Conservation (phyloP, 2,797 vertebrate genomes). For the Oceanodroma leucorhoa region DNA sequence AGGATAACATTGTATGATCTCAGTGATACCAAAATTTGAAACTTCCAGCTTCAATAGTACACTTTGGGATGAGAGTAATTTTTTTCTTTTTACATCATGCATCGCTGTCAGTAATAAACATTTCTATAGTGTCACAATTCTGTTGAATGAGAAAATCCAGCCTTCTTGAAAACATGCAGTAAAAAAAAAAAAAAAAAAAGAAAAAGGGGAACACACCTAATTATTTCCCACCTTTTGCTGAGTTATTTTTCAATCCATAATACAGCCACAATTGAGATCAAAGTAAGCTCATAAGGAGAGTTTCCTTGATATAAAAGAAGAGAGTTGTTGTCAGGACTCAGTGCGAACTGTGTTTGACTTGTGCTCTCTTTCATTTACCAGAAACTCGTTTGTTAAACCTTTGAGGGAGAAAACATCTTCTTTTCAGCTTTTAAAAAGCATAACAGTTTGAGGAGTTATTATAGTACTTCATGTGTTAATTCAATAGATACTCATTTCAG, state of each 20-base stretch:
- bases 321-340: conserved; percentile 22
- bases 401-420: neutral
- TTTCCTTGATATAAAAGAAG: conserved; percentile 42
- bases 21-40: neutral
- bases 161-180: conserved; percentile 5
- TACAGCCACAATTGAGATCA: conserved; percentile 24
- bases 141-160: neutral
- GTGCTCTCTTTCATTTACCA: conserved; percentile 5
- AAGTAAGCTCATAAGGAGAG: conserved; percentile 41
- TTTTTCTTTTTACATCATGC: neutral
- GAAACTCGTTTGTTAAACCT: neutral
- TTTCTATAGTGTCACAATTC: neutral
- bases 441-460: neutral
- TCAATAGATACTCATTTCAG: neutral
- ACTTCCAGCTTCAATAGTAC: neutral
- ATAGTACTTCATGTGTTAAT: neutral
- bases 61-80: neutral
- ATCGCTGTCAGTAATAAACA: neutral
- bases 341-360: neutral
- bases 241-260: conserved; percentile 57
- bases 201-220: conserved; percentile 16
- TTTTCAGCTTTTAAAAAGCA: neutral
- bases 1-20: neutral
- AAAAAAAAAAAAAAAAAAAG: neutral
- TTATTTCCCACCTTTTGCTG: conserved; percentile 36